Conservation (phyloP, 1,140 invertebrate species). For the Bombus polaris region DNA sequence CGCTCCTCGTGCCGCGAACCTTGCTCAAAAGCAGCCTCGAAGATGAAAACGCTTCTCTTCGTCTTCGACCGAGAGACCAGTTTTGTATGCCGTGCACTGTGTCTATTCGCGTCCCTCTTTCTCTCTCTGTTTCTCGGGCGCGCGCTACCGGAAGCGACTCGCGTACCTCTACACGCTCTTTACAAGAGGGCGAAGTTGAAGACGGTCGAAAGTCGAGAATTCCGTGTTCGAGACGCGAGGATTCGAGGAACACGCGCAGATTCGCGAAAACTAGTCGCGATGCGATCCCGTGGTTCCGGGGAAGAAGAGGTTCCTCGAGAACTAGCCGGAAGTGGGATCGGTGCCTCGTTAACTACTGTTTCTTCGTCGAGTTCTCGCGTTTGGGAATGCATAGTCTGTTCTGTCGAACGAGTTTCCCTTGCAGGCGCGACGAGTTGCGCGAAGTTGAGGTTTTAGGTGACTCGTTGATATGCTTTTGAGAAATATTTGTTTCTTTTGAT, state of each 20-base stretch:
- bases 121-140: not conserved
- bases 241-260: not conserved
- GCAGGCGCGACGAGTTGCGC: too few relatives aligned
- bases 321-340: conserved; percentile 8
- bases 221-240: not conserved
- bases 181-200: not conserved
- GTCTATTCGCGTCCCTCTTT: not conserved
- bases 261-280: too few relatives aligned
- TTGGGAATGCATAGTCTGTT: not conserved
- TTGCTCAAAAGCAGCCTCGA: not conserved
- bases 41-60: not conserved
- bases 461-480: not conserved
- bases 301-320: conserved; percentile 5
- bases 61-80: not conserved
- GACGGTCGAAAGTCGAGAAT: not conserved
- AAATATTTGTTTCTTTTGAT: not conserved
- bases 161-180: not conserved
- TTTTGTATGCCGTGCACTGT: not conserved
- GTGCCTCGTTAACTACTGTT: conserved; percentile 10
- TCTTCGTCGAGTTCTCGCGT: not conserved
- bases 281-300: conserved; percentile 22
- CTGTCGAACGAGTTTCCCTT: not conserved
- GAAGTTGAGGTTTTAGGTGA: not conserved
- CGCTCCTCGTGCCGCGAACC: not conserved
- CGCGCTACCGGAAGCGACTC: too few relatives aligned